Base-by-base conservation (phyloP, 1,140 invertebrate species). In the Aphidius ervi region DNA sequence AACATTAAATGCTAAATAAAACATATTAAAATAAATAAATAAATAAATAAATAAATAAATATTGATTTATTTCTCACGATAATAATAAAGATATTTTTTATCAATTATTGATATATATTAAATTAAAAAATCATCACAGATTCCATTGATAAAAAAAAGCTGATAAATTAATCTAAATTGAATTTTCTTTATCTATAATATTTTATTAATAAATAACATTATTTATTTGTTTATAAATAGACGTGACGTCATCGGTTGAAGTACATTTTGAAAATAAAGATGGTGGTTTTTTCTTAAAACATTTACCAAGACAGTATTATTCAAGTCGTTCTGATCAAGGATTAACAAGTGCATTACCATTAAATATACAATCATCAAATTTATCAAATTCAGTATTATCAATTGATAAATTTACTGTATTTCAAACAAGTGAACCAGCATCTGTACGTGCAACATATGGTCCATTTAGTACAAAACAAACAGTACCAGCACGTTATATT, bases 401-500 rank as follows among this genome's bases (percentile, higher is more conserved):
- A 46, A 81, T 89, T 57, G 88, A 91, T 77, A 86, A 90, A 46
- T 95, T 96, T 73, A 93, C 92, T 6, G 90, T 95, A 5, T 87
- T 95, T 66, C 91, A 94, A 73, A 91, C 90, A 42, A 90, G 89
- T 39, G 86, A 91, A 62, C 90, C 93, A 6, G 90, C 92, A 1
- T 93, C 92, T 0, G 88, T 96, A 5, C 81, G 92, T 10, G 92
- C 93, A 7, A 92, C 89, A 6, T 95, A 95, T 68, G 94, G 94
- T 4, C 93, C 93, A 3, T 95, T 95, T 78, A 93, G 91, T 63
- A 94, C 92, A 40, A 94, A 94, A 70, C 92, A 95, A 77, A 95
- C 92, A 2, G 92, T 95, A 10, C 92, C 92, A n/a, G 90, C 91
- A 0, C 82, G 91, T n/a, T 92, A 91, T 68, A 86, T 92, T 59